Evolutionary conservation across 2,888 invertebrate species (phyloP).

Genomic region (Drepanosiphum platanoidis): DNA sequence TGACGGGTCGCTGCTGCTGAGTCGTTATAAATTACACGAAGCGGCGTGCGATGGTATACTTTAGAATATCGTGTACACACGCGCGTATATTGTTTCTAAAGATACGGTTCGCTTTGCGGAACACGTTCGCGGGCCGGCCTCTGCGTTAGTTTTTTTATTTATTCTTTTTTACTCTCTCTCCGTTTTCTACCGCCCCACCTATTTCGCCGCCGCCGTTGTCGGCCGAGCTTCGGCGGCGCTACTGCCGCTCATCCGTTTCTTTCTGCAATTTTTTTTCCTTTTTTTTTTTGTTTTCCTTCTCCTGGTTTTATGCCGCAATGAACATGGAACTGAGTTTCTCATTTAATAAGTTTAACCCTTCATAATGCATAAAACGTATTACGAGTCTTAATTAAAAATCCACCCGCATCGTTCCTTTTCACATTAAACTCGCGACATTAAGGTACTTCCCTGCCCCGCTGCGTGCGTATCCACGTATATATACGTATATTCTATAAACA

Average conservation of each 20-base stretch:
- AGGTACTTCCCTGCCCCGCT: not conserved
- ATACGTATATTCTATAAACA: constrained; percentile 2
- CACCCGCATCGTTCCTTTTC: constrained; percentile 38
- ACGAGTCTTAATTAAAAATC: constrained; percentile 61
- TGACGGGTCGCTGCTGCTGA: not conserved
- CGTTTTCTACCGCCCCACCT: not conserved
- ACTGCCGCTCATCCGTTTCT: not conserved
- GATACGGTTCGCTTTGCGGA: not conserved
- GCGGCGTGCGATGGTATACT: not conserved
- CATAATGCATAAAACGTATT: constrained; percentile 56
- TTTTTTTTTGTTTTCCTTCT: too few species aligned
- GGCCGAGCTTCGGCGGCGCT: not conserved
- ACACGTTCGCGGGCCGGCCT: not conserved
- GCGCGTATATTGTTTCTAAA: not conserved
- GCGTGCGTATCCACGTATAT: not conserved
- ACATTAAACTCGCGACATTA: constrained; percentile 56
- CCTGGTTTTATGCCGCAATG: constrained; percentile 31
- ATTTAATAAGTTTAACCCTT: constrained; percentile 52
- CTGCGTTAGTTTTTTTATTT: constrained; percentile 1
- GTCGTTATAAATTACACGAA: not conserved
- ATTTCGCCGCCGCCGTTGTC: not conserved
- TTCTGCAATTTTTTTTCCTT: constrained; percentile 16
- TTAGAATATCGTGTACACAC: not conserved
- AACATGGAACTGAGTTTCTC: constrained; percentile 42
- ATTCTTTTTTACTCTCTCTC: not conserved